These are phyloP conservation scores for Catocala nupta DNA, from an alignment of 2,888 invertebrate species.

Conservation along the genomic window DNA sequence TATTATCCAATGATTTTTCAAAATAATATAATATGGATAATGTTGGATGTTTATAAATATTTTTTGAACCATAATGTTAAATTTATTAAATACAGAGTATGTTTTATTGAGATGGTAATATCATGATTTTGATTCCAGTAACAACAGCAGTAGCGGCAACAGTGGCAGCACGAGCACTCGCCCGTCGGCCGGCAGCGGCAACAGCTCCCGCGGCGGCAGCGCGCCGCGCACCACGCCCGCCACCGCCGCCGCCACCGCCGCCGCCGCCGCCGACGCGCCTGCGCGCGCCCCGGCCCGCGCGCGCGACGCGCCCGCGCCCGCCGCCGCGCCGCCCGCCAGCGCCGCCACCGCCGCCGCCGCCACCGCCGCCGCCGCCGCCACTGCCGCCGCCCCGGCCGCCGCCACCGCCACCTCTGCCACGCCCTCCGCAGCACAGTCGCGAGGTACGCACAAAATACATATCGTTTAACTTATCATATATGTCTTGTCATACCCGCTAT, in stretches of 20 bases:
- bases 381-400: conserved; percentile 16
- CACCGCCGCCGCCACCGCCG: conserved; percentile 50
- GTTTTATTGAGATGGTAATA: too few species aligned
- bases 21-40: too few species aligned
- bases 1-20: too few species aligned
- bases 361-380: conserved; percentile 49
- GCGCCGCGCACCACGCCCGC: conserved; percentile 68
- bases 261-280: conserved; percentile 53
- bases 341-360: conserved; percentile 60
- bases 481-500: too few species aligned
- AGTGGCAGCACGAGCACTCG: conserved; percentile 64
- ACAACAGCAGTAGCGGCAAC: conserved; percentile 64
- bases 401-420: conserved; percentile 56
- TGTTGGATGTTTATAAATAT: too few species aligned
- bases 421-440: conserved; percentile 1
- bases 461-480: too few species aligned
- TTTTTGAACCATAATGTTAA: too few species aligned
- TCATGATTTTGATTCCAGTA: background rate
- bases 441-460: too few species aligned
- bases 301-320: conserved; percentile 26
- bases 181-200: conserved; percentile 69
- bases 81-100: too few species aligned
- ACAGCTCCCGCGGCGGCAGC: conserved; percentile 82
- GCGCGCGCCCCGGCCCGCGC: conserved; percentile 37
- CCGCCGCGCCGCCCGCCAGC: conserved; percentile 4